Evolutionary conservation across 2,797 vertebrate species (phyloP).

Genomic region (Neosilurus mollespiculum): DNA sequence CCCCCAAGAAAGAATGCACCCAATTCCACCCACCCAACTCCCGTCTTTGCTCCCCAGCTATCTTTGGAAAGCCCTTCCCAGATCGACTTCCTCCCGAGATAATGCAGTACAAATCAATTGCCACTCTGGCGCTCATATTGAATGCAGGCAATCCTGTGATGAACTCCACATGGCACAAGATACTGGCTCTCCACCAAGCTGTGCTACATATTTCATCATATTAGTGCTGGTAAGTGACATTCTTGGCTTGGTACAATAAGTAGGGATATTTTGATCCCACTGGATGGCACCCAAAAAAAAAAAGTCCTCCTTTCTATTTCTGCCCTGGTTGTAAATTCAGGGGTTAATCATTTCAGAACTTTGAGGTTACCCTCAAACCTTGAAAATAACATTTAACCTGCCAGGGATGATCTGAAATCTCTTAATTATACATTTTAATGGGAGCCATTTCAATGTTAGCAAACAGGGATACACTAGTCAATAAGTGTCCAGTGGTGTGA

Average conservation of each 20-base stretch:
- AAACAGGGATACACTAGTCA: slow-evolving; percentile 25
- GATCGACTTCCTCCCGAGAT: slow-evolving; percentile 31
- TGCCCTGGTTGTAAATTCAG: slow-evolving; percentile 18
- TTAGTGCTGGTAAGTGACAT: slow-evolving; percentile 9
- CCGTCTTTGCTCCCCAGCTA: slow-evolving; percentile 26
- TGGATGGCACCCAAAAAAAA: not conserved
- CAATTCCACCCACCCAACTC: not conserved
- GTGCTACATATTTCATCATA: not conserved
- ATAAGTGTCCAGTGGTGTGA: slow-evolving; percentile 32
- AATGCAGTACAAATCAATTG: slow-evolving; percentile 45
- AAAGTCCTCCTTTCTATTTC: slow-evolving; percentile 38
- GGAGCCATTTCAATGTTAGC: slow-evolving; percentile 22
- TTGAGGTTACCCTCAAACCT: too few species aligned
- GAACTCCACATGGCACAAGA: slow-evolving; percentile 25
- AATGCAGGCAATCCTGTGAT: slow-evolving; percentile 24
- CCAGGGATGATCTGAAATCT: slow-evolving; percentile 4
- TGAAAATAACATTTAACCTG: slow-evolving; percentile 11
- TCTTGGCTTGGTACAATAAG: not conserved
- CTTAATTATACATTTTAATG: slow-evolving; percentile 17
- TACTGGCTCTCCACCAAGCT: slow-evolving; percentile 18
- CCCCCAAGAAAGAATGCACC: slow-evolving; percentile 37
- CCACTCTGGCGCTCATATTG: slow-evolving; percentile 5
- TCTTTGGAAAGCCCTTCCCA: slow-evolving; percentile 35
- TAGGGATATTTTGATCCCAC: slow-evolving; percentile 11
- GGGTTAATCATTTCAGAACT: slow-evolving; percentile 22